phyloP scores from a whole-genome alignment of 2,797 vertebrate genomes.

The Artibeus lituratus region DNA sequence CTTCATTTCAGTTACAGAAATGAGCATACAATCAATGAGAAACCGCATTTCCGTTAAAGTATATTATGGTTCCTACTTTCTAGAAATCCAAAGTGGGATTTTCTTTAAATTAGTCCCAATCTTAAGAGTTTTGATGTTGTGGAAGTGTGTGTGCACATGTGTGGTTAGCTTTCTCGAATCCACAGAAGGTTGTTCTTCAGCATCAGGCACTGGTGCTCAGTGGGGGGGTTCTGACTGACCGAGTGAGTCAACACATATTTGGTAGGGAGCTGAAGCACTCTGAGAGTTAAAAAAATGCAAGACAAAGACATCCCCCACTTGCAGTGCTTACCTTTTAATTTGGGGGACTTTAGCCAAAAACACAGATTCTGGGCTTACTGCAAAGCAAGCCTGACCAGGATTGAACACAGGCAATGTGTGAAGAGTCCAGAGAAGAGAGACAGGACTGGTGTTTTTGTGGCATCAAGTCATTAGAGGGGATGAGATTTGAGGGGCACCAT shows the following conservation, averaged over 20 bases:
- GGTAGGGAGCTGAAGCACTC: background rate
- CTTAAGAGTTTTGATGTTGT: background rate
- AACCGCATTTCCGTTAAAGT: background rate
- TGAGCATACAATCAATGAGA: background rate
- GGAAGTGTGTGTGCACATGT: background rate
- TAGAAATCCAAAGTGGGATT: constrained; percentile 2
- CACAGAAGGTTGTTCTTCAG: background rate
- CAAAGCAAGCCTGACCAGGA: background rate
- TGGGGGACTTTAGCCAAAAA: background rate
- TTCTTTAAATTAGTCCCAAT: background rate
- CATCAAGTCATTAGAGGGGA: background rate
- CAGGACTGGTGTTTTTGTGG: background rate
- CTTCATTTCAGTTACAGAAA: constrained; percentile 13
- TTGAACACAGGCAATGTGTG: background rate
- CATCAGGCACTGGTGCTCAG: background rate
- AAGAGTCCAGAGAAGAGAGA: background rate
- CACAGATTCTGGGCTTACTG: background rate
- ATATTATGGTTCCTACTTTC: background rate
- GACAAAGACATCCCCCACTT: background rate
- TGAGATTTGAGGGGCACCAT: background rate
- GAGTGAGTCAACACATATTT: background rate
- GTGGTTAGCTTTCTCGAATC: background rate
- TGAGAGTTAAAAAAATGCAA: background rate
- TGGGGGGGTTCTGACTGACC: background rate
- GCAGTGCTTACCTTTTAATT: background rate